These are phyloP conservation scores for Periophthalmus magnuspinnatus DNA, from an alignment of 2,797 vertebrate species.

Conservation along the genomic window DNA sequence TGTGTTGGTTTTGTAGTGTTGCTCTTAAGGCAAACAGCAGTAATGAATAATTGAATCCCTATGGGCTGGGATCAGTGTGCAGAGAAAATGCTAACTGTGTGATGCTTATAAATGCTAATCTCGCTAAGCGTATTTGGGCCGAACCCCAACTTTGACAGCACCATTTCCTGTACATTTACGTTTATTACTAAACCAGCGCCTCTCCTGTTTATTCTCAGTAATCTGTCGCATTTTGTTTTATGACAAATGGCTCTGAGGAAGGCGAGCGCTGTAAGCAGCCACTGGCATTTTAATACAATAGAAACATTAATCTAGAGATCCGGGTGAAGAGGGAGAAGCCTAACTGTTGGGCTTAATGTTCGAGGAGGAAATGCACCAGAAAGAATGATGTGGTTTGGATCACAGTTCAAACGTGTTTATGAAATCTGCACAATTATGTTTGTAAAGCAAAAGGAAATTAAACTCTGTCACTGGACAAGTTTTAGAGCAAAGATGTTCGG, in stretches of 20 bases:
- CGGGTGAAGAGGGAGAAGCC: conserved; percentile 19
- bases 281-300: conserved; percentile 40
- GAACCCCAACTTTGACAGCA: conserved; percentile 53
- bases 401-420: background rate
- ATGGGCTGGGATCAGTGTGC: conserved; percentile 34
- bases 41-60: conserved; percentile 69
- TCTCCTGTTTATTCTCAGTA: conserved; percentile 35
- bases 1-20: background rate
- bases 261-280: conserved; percentile 42
- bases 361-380: background rate
- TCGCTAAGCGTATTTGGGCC: conserved; percentile 53
- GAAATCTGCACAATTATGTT: background rate
- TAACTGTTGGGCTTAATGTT: conserved; percentile 4
- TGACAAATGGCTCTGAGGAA: conserved; percentile 51
- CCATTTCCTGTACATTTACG: conserved; percentile 47
- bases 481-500: too few relatives aligned
- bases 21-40: conserved; percentile 33
- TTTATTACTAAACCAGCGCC: conserved; percentile 43
- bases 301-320: conserved; percentile 44
- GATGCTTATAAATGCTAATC: conserved; percentile 66
- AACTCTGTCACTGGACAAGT: too few relatives aligned
- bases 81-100: conserved; percentile 50
- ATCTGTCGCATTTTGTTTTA: conserved; percentile 53
- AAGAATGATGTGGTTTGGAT: background rate
- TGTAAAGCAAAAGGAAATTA: too few relatives aligned